A percentile compares a stretch with the other conserved stretches of the same genome.
Evolutionary conservation across 2,797 vertebrate species (phyloP).

Genomic region (Saxicola maurus): DNA sequence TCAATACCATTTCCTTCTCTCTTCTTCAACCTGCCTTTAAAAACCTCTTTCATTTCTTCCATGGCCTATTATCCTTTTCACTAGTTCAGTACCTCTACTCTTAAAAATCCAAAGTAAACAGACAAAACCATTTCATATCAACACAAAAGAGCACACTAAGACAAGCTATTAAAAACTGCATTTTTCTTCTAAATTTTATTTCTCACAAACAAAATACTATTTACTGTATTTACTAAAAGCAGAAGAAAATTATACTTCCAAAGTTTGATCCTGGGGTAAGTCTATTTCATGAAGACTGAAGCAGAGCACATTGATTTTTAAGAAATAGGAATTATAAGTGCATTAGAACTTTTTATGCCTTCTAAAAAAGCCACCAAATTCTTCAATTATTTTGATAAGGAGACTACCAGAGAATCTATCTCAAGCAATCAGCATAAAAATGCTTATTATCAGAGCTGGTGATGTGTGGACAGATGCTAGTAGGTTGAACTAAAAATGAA

Average conservation of each 20-base stretch:
- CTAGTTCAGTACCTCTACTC: not conserved
- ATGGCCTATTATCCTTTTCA: not conserved
- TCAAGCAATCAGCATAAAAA: not conserved
- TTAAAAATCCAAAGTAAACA: not conserved
- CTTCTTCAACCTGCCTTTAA: not conserved
- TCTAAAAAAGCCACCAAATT: not conserved
- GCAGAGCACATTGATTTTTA: not conserved
- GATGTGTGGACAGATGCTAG: not conserved
- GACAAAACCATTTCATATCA: not conserved
- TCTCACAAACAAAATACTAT: not conserved
- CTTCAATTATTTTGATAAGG: not conserved
- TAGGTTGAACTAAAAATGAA: not conserved
- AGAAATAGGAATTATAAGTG: not conserved
- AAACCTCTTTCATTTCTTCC: not conserved
- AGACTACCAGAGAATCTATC: not conserved
- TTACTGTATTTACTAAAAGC: not conserved
- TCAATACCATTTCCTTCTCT: not conserved
- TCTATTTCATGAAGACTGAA: not conserved
- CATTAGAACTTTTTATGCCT: not conserved
- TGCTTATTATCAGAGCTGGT: not conserved
- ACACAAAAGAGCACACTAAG: not conserved
- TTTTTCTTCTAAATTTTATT: not conserved
- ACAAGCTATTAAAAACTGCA: not conserved
- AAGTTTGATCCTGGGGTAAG: not conserved
- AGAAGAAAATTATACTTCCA: not conserved